Base-by-base conservation (phyloP, 92 coral and sea anemone genomes). In the Porites divaricata region DNA sequence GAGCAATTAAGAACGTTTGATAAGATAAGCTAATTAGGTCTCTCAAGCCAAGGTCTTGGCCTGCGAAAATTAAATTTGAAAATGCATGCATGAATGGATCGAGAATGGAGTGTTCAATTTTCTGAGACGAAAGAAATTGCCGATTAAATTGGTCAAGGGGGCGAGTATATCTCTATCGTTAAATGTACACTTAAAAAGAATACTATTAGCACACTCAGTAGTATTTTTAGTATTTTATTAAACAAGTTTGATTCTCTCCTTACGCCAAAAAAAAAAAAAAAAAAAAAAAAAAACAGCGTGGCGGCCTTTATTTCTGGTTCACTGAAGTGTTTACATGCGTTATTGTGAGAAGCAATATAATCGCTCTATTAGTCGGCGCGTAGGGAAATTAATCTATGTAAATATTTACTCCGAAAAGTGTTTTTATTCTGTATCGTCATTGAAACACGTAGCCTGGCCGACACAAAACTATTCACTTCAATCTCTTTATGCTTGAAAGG, bases 361-460 rank as follows among this genome's bases (percentile, higher is more conserved):
- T 90, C 85, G 83, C 35, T 68, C 91, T 83, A 81, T 88, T 74
- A 73, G 49, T 69, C 57, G 63, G 85, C 88, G 84, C 91, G 92
- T 74, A 48, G 62, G 89, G 90, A 82, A 86, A 90, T 88, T 77
- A 62, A 86, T 88, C 84, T 90, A 58, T 62, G 94, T 94, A 84
- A 91, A 94, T 94, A 94, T 94, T 94, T 92, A 94, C 93, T 87
- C 87, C 73, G 52, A 49, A 89, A 67, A 89, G 77, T 72, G 90
- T 76, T 83, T 83, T 83, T 65, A 88, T 76, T 84, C 93, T 80
- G 74, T 85, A 63, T 70, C 56, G 66, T 86, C 85, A 83, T 91
- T 88, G 90, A 91, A 86, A 78, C 52, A 65, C 64, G 86, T 80
- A 90, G 86, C 79, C 75, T 82, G 88, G 79, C 87, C 67, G 75